Base-by-base conservation (phyloP, 2,888 invertebrate species). In the Lasioglossum oenotherae region DNA sequence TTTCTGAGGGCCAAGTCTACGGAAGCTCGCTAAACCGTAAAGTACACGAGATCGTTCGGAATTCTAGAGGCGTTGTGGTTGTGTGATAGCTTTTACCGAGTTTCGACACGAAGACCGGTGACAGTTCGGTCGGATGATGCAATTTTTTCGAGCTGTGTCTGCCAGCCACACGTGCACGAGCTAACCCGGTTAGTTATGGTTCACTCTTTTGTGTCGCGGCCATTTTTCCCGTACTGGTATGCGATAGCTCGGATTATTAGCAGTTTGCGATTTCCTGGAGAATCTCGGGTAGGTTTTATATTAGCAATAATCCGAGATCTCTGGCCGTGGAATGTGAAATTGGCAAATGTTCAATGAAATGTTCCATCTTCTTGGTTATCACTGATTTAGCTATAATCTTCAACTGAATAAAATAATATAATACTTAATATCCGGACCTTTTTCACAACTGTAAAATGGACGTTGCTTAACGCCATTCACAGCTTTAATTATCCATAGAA, bases 21-120 rank as follows among this genome's bases (percentile, higher is more conserved):
- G 4, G 14, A 1, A 53, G 16, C 6, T 31, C 23, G n/a, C 16
- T n/a, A 38, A 16, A 74, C 27, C 27, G 60, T 31, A 12, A 27
- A 73, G 6, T n/a, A 41, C 31, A 16, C 14, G 31, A 16, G 46
- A 35, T 77, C 77, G 38, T 78, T 49, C 49, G 0, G 49, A 10
- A 71, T 60, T 77, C n/a, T 19, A 41, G 53, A 19, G 10, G 2
- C 41, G 4, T 44, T 41, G 0, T 27, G 53, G 23, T 53, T 23
- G 23, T 19, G 53, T 16, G 19, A 69, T 57, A 31, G 12, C 31
- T 71, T 53, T 49, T 71, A 35, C 19, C 16, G 5, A 35, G 27
- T 75, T 19, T 77, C 35, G 80, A 76, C 64, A 80, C 53, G 19
- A 73, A 10, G 27, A 77, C 19, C 73, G 49, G n/a, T 72, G 67